Conservation (phyloP, 2,888 invertebrate species). For the Neuroscelio doddi region DNA sequence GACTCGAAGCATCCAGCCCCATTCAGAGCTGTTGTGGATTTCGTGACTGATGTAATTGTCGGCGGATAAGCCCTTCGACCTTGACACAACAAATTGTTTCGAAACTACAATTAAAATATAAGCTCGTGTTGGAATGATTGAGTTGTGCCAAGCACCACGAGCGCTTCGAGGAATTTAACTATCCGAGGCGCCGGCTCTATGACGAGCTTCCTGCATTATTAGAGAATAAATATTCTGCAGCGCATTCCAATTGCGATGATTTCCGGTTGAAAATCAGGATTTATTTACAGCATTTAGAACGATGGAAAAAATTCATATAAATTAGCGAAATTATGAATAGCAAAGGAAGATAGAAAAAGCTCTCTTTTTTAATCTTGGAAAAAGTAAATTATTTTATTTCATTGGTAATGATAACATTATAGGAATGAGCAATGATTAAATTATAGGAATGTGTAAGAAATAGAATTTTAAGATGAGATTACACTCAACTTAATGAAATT, state of each 20-base stretch:
- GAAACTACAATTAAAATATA: constrained; percentile 72
- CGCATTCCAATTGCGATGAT: too few species aligned
- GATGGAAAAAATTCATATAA: too few species aligned
- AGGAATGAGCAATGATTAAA: too few species aligned
- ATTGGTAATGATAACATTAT: too few species aligned
- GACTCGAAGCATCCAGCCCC: constrained; percentile 46
- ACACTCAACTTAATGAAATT: too few species aligned
- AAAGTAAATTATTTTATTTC: too few species aligned
- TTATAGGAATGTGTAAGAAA: too few species aligned
- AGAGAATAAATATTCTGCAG: too few species aligned
- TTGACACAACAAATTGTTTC: constrained; percentile 72
- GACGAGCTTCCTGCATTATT: constrained; percentile 28
- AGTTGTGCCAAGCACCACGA: constrained; percentile 70
- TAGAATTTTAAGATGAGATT: too few species aligned
- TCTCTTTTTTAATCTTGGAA: too few species aligned
- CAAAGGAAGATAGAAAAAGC: too few species aligned
- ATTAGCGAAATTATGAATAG: too few species aligned
- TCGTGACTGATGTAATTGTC: constrained; percentile 71
- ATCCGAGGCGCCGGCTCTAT: constrained; percentile 30
- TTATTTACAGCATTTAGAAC: background rate
- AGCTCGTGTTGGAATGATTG: constrained; percentile 67
- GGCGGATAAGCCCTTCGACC: constrained; percentile 64
- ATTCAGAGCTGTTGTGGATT: constrained; percentile 69
- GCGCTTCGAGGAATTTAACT: constrained; percentile 35
- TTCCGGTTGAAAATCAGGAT: background rate